A percentile compares a stretch with the other conserved stretches of the same genome.
These are phyloP conservation scores for Osmerus eperlanus DNA, from an alignment of 2,113 vertebrate genomes.

Conservation along the genomic window DNA sequence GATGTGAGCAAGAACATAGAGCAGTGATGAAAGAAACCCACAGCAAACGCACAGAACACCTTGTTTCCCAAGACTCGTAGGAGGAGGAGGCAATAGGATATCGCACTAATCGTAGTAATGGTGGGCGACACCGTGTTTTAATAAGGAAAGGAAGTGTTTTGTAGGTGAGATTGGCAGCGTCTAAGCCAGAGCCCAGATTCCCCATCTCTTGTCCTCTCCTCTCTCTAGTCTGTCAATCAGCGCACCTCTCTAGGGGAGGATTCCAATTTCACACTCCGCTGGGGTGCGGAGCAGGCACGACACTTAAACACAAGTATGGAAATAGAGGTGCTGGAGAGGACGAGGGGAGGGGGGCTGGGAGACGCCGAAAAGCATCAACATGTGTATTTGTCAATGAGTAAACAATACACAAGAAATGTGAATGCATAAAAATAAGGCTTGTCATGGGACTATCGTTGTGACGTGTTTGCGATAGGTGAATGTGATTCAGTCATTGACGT, in stretches of 20 bases:
- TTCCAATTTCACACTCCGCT: conserved; percentile 70
- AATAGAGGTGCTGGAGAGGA: neutral
- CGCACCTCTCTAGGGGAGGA: conserved; percentile 40
- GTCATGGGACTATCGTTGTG: too few species aligned
- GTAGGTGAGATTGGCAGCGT: conserved; percentile 17
- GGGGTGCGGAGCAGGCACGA: conserved; percentile 44
- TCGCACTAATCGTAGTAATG: neutral
- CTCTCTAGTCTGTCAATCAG: conserved; percentile 43
- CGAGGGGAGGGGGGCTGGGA: neutral
- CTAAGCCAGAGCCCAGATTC: conserved; percentile 43
- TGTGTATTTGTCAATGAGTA: conserved; percentile 47
- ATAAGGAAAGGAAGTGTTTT: neutral
- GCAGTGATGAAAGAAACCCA: too few species aligned
- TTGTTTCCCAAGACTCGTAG: too few species aligned
- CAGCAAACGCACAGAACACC: too few species aligned
- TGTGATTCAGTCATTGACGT: too few species aligned
- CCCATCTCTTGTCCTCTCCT: conserved; percentile 29
- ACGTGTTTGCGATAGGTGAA: too few species aligned
- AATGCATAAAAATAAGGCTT: conserved; percentile 23
- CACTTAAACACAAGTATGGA: conserved; percentile 41
- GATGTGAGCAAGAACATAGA: too few species aligned
- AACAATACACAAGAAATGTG: conserved; percentile 39
- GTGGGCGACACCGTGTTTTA: neutral
- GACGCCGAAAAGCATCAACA: conserved; percentile 33
- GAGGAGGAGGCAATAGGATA: neutral